Conservation (phyloP, 2,797 vertebrate species). For the Perdix hodgsoniae region DNA sequence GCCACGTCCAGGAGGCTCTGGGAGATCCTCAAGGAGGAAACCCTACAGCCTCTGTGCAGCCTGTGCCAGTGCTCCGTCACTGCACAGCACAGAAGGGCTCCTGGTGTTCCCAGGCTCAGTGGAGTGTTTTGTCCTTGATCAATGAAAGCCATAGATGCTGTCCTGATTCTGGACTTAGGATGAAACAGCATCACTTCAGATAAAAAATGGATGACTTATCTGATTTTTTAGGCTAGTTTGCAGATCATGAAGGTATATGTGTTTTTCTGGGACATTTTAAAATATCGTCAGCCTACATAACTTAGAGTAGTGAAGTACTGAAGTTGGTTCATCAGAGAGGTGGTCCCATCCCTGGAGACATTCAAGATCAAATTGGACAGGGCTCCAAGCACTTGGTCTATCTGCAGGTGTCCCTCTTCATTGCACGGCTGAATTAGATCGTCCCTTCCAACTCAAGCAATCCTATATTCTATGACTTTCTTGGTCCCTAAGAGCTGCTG, state of each 20-base stretch:
- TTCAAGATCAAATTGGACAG: not conserved
- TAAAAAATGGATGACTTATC: not conserved
- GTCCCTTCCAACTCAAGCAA: no score
- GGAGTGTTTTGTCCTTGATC: not conserved
- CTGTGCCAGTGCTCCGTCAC: not conserved
- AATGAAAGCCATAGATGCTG: not conserved
- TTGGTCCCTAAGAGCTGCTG: not conserved
- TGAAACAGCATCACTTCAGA: not conserved
- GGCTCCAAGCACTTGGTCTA: not conserved
- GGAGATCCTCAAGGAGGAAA: not conserved
- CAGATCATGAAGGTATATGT: not conserved
- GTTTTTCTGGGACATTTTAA: not conserved
- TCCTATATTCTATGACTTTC: not conserved
- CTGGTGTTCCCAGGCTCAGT: not conserved
- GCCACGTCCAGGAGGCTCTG: fast-evolving
- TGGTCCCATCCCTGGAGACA: not conserved
- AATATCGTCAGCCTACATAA: not conserved
- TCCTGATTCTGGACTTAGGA: not conserved
- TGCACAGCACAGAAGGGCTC: not conserved
- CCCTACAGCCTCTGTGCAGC: not conserved
- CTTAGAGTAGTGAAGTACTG: not conserved
- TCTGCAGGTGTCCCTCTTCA: no score
- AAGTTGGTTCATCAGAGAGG: not conserved
- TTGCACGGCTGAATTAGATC: no score
- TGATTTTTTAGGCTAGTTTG: not conserved